phyloP scores from a whole-genome alignment of 2,888 invertebrate species.

The Helicoverpa assulta region DNA sequence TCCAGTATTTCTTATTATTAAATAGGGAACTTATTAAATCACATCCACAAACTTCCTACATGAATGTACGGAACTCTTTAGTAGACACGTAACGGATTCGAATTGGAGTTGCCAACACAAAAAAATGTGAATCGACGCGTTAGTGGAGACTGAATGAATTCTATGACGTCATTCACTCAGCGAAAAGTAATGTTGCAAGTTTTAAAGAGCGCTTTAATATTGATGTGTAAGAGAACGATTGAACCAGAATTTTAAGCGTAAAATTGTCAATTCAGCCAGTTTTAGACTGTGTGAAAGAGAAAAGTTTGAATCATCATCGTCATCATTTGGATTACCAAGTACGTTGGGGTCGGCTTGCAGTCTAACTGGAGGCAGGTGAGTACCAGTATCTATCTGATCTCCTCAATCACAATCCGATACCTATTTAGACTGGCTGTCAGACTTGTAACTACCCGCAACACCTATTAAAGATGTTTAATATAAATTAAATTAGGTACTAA shows the following conservation, averaged over 20 bases:
- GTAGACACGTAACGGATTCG: conserved; percentile 54
- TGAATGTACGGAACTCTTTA: conserved; percentile 51
- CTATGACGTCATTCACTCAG: conserved; percentile 30
- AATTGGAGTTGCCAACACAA: conserved; percentile 60
- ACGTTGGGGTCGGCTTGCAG: not conserved
- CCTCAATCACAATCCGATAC: too few relatives aligned
- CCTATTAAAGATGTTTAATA: too few relatives aligned
- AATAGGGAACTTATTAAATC: not conserved
- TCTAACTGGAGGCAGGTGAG: too few relatives aligned
- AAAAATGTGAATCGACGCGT: conserved; percentile 56
- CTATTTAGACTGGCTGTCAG: too few relatives aligned
- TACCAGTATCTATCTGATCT: too few relatives aligned
- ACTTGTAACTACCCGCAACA: too few relatives aligned
- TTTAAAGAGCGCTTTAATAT: conserved; percentile 17
- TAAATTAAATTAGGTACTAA: too few relatives aligned
- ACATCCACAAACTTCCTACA: conserved; percentile 29
- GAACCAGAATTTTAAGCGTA: not conserved
- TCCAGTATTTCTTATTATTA: not conserved
- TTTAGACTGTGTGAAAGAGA: too few relatives aligned
- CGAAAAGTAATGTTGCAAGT: conserved; percentile 12
- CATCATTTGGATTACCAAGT: not conserved
- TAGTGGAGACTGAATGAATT: conserved; percentile 44
- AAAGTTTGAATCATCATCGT: not conserved
- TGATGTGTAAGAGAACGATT: not conserved
- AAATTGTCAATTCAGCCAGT: not conserved